phyloP scores from a whole-genome alignment of 2,113 vertebrate genomes.

The Gorsachius goisagi region DNA sequence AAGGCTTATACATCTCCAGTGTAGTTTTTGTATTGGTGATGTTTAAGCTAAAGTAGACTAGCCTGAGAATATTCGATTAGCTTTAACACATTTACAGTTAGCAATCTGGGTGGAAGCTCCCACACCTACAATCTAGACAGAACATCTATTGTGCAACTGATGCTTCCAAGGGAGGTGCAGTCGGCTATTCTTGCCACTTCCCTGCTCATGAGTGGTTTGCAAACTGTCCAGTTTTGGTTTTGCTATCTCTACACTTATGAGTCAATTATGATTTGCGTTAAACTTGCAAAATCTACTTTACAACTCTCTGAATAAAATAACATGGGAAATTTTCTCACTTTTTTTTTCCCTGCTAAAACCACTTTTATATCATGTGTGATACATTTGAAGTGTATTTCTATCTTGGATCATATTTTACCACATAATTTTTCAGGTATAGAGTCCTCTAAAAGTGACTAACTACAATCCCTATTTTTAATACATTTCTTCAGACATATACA shows the following conservation, averaged over 20 bases:
- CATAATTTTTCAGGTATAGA: not conserved
- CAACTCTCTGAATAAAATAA: not conserved
- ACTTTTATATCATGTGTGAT: not conserved
- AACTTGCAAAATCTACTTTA: not conserved
- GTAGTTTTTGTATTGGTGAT: not conserved
- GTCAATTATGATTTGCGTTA: not conserved
- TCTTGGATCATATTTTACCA: not conserved
- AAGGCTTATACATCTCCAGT: constrained; percentile 42
- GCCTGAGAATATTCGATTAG: not conserved
- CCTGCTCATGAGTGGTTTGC: not conserved
- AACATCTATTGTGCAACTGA: not conserved
- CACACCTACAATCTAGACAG: not conserved
- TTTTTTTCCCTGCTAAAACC: not conserved
- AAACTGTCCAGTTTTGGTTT: not conserved
- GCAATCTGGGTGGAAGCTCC: not conserved
- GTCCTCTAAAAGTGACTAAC: not conserved
- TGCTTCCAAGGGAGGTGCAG: not conserved
- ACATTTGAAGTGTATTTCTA: not conserved
- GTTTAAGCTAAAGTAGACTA: constrained; percentile 5
- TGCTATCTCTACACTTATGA: not conserved
- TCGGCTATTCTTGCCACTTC: not conserved
- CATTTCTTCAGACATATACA: not conserved
- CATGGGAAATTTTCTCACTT: not conserved
- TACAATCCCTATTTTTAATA: not conserved
- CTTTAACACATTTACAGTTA: not conserved